These are phyloP conservation scores for Sclerurus mexicanus DNA, from an alignment of 2,113 vertebrate genomes.

Conservation along the genomic window DNA sequence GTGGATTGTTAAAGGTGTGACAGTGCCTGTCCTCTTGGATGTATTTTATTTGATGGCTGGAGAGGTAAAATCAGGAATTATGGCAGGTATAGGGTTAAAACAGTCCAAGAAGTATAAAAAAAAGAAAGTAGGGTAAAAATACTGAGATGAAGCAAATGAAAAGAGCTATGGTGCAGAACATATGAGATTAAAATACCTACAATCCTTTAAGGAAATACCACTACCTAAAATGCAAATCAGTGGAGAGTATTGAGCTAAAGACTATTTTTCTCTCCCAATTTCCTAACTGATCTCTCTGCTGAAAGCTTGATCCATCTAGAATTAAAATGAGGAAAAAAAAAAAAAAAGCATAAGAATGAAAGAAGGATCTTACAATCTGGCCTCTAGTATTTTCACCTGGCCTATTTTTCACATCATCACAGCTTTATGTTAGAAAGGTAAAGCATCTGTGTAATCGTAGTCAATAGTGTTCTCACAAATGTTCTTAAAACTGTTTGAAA, in stretches of 20 bases:
- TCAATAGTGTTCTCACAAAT: conserved; percentile 18
- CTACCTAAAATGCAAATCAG: neutral
- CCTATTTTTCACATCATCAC: neutral
- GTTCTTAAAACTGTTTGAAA: conserved; percentile 18
- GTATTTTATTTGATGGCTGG: neutral
- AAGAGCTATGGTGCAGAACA: neutral
- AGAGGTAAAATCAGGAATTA: neutral
- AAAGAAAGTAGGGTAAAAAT: neutral
- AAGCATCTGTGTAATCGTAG: neutral
- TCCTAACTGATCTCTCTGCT: neutral
- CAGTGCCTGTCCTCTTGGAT: neutral
- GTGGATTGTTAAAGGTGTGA: neutral
- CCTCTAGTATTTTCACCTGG: neutral
- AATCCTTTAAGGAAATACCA: neutral
- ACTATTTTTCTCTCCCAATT: neutral
- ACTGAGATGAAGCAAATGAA: neutral
- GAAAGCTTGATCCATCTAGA: neutral
- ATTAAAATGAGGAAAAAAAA: neutral
- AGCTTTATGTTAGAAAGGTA: neutral
- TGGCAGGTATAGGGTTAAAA: neutral
- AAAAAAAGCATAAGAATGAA: neutral
- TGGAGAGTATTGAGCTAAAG: neutral
- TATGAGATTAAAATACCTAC: neutral
- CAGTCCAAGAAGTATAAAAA: neutral
- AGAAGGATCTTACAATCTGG: neutral